Percentiles rank a stretch among this genome's conserved stretches.
phyloP scores from a whole-genome alignment of 2,888 invertebrate genomes.

The Ennomos erosarius region DNA sequence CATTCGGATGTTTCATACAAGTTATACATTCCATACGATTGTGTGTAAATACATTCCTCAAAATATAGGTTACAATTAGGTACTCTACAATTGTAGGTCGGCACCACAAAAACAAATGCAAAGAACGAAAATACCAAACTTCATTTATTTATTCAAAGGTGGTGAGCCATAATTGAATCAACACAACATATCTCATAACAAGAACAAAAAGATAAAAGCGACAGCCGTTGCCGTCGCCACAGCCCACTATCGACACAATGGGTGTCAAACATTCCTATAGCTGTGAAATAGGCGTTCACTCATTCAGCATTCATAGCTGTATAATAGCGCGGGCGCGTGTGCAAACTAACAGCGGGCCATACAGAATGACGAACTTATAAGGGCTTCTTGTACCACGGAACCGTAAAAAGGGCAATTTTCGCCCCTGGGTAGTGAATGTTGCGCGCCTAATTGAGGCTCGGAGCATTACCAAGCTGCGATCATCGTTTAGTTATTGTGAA shows the following conservation, averaged over 20 bases:
- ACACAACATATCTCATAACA: no score
- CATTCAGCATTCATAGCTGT: slow-evolving; percentile 24
- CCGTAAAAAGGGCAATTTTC: slow-evolving; percentile 41
- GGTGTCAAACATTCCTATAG: slow-evolving; percentile 50
- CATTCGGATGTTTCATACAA: no score
- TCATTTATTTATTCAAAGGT: no score
- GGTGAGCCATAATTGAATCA: no score
- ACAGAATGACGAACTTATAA: slow-evolving; percentile 12
- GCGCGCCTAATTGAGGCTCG: slow-evolving; percentile 43
- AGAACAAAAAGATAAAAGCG: background rate
- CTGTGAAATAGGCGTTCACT: slow-evolving; percentile 52
- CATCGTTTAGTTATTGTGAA: slow-evolving; percentile 1
- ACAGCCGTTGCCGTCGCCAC: background rate
- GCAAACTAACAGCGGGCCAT: slow-evolving; percentile 42
- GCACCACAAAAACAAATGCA: no score
- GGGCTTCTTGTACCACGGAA: no score
- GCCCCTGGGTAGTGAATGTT: slow-evolving; percentile 31
- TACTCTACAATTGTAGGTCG: no score
- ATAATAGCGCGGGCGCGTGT: slow-evolving; percentile 47
- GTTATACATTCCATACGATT: no score
- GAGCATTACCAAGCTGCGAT: slow-evolving; percentile 41
- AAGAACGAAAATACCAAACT: no score
- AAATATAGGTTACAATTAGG: no score
- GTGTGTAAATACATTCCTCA: no score
- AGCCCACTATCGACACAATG: slow-evolving; percentile 49